Conservation (phyloP, 2,113 vertebrate genomes). For the Hyperopisus bebe region DNA sequence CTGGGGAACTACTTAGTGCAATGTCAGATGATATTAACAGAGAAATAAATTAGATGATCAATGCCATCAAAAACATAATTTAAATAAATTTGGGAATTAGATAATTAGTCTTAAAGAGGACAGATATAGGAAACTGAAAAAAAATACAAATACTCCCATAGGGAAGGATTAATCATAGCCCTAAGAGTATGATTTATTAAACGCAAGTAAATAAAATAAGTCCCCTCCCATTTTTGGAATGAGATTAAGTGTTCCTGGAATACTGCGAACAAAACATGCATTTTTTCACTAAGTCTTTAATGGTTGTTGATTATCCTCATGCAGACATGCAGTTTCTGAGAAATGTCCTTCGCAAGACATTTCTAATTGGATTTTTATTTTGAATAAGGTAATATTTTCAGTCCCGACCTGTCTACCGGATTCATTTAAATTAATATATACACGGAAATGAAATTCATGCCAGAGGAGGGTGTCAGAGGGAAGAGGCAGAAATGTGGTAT, state of each 20-base stretch:
- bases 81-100: not conserved
- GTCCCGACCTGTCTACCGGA: not conserved
- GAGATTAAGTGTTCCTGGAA: not conserved
- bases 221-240: not conserved
- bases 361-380: not conserved
- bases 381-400: not conserved
- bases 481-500: not conserved
- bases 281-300: not conserved
- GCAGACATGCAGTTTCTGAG: not conserved
- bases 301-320: not conserved
- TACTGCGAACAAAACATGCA: not conserved
- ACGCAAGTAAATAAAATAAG: not conserved
- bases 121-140: not conserved
- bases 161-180: not conserved
- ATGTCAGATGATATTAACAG: not conserved
- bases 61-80: not conserved
- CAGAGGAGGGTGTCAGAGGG: not conserved
- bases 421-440: not conserved
- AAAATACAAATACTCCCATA: not conserved
- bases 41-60: not conserved
- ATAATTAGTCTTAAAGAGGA: not conserved
- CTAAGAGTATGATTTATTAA: not conserved
- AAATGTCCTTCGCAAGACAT: not conserved
- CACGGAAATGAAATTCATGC: not conserved
- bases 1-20: not conserved